Conservation (phyloP, 2,888 invertebrate species). For the Dione vanillae region DNA sequence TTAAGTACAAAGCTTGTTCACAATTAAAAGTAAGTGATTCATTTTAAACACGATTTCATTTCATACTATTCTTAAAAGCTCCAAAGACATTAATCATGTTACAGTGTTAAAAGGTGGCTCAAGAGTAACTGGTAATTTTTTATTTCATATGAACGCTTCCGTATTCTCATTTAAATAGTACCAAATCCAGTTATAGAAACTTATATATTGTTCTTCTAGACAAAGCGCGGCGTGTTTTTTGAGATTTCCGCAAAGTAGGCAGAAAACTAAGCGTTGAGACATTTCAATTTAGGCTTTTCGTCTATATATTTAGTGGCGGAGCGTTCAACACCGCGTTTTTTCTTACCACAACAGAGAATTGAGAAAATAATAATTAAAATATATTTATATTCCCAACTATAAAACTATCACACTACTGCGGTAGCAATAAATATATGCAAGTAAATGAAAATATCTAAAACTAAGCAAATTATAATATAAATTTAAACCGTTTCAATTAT, state of each 20-base stretch:
- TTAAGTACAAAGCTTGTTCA: background rate
- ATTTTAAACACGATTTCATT: constrained; percentile 8
- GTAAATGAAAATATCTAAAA: background rate
- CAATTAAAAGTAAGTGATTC: constrained; percentile 8
- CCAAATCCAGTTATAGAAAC: background rate
- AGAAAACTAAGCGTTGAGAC: no score
- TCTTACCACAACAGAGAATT: no score
- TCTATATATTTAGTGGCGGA: no score
- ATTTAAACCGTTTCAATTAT: constrained; percentile 28
- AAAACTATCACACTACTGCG: no score
- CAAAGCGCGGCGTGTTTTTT: no score
- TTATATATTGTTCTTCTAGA: background rate
- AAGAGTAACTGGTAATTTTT: constrained; percentile 29
- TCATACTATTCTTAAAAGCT: background rate
- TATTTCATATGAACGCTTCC: constrained; percentile 31
- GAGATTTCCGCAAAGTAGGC: no score
- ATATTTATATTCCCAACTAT: no score
- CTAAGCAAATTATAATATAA: constrained; percentile 9
- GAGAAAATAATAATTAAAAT: no score
- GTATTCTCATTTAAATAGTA: constrained; percentile 24
- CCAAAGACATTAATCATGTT: constrained; percentile 30
- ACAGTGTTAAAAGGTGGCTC: constrained; percentile 17
- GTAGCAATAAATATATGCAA: no score
- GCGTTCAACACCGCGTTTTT: no score
- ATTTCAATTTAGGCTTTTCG: no score